Base-by-base conservation (phyloP, 2,113 vertebrate genomes). In the Caranx melampygus region DNA sequence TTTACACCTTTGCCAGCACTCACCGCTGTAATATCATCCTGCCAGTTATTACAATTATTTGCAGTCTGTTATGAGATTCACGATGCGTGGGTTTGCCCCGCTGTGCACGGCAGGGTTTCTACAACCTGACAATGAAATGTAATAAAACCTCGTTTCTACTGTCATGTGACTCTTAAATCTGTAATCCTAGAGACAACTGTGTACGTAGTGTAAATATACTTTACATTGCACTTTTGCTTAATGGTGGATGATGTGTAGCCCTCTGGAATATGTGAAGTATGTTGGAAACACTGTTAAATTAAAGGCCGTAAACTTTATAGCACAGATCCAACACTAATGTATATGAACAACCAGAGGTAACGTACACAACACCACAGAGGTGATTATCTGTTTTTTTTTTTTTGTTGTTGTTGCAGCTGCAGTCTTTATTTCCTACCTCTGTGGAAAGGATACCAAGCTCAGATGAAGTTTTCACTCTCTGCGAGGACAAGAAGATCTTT, bases 361-460 rank as follows among this genome's bases (percentile, higher is more conserved):
- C 12, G 52, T 21, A 10, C n/a, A 55, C 4, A 55, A 2, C 26
- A 14, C 5, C 52, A 21, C 15, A 59, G 6, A 5, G 31, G 31
- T 16, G 6, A 61, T 44, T 18, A 12, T 14, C 10, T 55, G 21
- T 4, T 1, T 26, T 26, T 26, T 26, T 26, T 26, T 26, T 26
- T 26, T n/a, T n/a, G n/a, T n/a, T 26, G 26, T 26, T 26, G 26
- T 26, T 54, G 18, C 42, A 60, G 21, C 13, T 49, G 31, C 44
- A 11, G 31, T 55, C 7, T 72, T 5, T 26, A 26, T 26, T 26
- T 26, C 26, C 26, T 26, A 26, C 26, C 26, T 26, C 26, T 26
- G 26, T 26, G 20, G 33, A 34, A 96, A 98, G 96, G 98, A 99
- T 98, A 98, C 91, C 20, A 84, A 97, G 95, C 15, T 93, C 81